Percentiles rank a stretch among this genome's conserved stretches.
Conservation (phyloP, 64 coral and sea anemone genomes). For the Astreopora myriophthalma region DNA sequence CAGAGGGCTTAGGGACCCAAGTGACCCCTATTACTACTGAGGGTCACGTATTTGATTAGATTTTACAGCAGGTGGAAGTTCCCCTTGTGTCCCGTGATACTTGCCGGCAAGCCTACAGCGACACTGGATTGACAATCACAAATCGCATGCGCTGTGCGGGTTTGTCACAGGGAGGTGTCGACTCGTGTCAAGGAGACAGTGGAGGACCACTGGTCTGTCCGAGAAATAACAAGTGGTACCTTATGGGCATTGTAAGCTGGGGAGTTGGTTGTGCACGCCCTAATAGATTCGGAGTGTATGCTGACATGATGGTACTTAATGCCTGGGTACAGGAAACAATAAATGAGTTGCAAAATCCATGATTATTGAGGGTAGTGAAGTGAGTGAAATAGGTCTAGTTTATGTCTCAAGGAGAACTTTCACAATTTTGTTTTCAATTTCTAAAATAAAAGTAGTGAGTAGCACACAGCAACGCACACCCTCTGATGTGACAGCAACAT, state of each 20-base stretch:
- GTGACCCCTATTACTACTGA: too few species aligned
- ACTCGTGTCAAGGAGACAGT: constrained; percentile 90
- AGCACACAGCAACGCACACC: too few species aligned
- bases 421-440: too few species aligned
- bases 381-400: too few species aligned
- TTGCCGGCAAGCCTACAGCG: constrained; percentile 61
- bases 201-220: constrained; percentile 84
- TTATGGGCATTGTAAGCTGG: constrained; percentile 85
- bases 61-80: constrained; percentile 69
- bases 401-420: too few species aligned
- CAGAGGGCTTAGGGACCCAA: too few species aligned
- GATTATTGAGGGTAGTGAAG: too few species aligned
- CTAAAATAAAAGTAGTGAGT: too few species aligned
- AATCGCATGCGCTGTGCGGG: constrained; percentile 92
- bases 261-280: constrained; percentile 83
- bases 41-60: too few species aligned
- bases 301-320: constrained; percentile 83
- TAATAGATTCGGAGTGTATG: constrained; percentile 85
- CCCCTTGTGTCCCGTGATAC: constrained; percentile 62
- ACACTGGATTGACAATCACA: constrained; percentile 60
- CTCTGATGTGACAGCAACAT: too few species aligned
- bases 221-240: constrained; percentile 66
- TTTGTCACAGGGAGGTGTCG: constrained; percentile 59
- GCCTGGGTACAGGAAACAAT: constrained; percentile 87
- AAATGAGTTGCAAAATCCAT: too few species aligned